Percentiles rank a stretch among this genome's conserved stretches.
Conservation (phyloP, 30 jellyfish, hydroid and myxozoan genomes). For the Hydra vulgaris region DNA sequence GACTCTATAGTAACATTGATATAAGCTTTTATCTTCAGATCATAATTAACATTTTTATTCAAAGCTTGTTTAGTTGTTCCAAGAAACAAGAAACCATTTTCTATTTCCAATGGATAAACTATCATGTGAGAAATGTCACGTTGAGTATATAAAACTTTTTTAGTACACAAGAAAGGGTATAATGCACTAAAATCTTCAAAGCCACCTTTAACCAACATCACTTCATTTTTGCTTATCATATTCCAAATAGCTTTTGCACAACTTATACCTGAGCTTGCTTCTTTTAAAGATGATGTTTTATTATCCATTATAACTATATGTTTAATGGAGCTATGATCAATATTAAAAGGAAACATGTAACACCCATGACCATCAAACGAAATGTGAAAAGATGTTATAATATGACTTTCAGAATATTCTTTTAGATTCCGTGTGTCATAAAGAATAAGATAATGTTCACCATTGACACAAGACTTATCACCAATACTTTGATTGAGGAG, state of each 20-base stretch:
- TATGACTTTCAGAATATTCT: slow-evolving; percentile 66
- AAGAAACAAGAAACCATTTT: slow-evolving; percentile 43
- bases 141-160: slow-evolving; percentile 57
- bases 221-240: slow-evolving; percentile 61
- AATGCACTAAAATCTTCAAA: slow-evolving; percentile 71
- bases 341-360: slow-evolving; percentile 41
- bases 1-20: slow-evolving; percentile 41
- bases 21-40: slow-evolving; percentile 76
- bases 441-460: slow-evolving; percentile 40
- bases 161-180: slow-evolving; percentile 84
- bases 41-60: slow-evolving; percentile 31
- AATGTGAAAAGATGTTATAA: slow-evolving; percentile 45
- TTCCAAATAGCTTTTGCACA: slow-evolving; percentile 57
- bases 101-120: slow-evolving; percentile 58
- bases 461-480: slow-evolving; percentile 19
- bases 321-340: slow-evolving; percentile 55
- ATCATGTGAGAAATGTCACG: slow-evolving; percentile 48
- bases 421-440: slow-evolving; percentile 39
- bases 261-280: slow-evolving; percentile 34
- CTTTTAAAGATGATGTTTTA: slow-evolving; percentile 28
- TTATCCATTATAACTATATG: slow-evolving; percentile 63
- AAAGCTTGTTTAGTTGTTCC: slow-evolving; percentile 59
- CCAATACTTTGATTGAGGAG: slow-evolving; percentile 53
- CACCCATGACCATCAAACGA: slow-evolving; percentile 27
- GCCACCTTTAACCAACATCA: slow-evolving; percentile 77